Base-by-base conservation (phyloP, 2,797 vertebrate species). In the Gouania willdenowi region DNA sequence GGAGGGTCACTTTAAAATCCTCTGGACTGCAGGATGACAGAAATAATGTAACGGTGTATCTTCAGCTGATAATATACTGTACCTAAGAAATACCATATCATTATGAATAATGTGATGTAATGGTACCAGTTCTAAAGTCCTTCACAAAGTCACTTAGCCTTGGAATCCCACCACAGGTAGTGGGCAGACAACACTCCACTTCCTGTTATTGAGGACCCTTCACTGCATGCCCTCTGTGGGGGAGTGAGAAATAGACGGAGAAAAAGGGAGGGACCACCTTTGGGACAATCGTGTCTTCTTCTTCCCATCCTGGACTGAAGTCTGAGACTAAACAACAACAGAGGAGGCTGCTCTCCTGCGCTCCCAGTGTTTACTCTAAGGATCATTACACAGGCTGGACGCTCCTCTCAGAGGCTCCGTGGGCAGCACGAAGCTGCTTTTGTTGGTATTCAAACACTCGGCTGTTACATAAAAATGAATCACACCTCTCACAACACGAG, bases 281-380 rank as follows among this genome's bases (percentile, higher is more conserved):
- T 38, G 78, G 82, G 81, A 83, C 80, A 78, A 71, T 75, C 79
- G 68, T 75, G 67, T 72, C 40, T 50, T 71, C 64, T 71, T 82
- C 83, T 83, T 85, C 83, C 77, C 49, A 44, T 83, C 77, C 75
- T 71, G 72, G 66, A 66, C 56, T 44, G 48, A 42, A 69, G 59
- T 65, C 50, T 5, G 71, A 90, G 86, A 90, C 85, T 90, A 89
- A 89, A 90, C 86, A 89, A 85, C 87, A 78, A 78, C 83, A 72
- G 39, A 34, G 72, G 39, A 34, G 60, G 63, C 66, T 69, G 80
- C 79, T 84, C 80, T 82, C 83, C 68, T 59, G 61, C 59, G 51
- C 65, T 80, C 55, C 66, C 71, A 65, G 66, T 81, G 75, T 77
- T 83, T 86, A 83, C 71, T 75, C 79, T 45, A 64, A 71, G 66